Conservation (phyloP, 2,888 invertebrate genomes). For the Spodoptera picta region DNA sequence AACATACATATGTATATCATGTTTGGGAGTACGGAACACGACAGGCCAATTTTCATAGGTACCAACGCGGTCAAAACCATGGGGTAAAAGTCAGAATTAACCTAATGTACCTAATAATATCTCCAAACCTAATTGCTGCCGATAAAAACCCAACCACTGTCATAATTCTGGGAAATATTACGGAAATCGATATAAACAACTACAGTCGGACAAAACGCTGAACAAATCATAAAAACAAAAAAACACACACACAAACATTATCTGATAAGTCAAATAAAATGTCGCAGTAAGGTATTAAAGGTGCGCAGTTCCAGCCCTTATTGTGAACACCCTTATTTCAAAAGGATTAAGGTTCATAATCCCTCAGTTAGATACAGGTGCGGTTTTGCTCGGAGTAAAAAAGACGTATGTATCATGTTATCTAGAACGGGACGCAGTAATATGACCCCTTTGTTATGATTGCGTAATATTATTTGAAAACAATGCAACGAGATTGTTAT, state of each 20-base stretch:
- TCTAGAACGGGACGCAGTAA: constrained; percentile 9
- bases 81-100: no score
- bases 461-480: constrained; percentile 30
- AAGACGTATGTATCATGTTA: constrained; percentile 19
- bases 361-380: constrained; percentile 17
- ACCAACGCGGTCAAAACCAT: no score
- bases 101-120: not conserved
- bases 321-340: constrained; percentile 18
- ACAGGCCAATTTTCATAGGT: no score
- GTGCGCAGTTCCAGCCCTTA: constrained; percentile 46
- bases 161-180: constrained; percentile 30
- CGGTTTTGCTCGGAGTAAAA: constrained; percentile 5
- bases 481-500: constrained; percentile 10
- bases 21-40: no score
- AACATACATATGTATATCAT: no score
- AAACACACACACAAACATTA: constrained; percentile 22
- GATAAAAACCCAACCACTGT: constrained; percentile 6
- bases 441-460: constrained; percentile 37
- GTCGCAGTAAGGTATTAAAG: constrained; percentile 29
- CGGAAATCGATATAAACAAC: constrained; percentile 45
- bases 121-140: constrained; percentile 14
- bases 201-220: constrained; percentile 36
- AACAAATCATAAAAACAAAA: constrained; percentile 28
- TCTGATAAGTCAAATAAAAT: constrained; percentile 48
- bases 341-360: constrained; percentile 14